These are phyloP conservation scores for Gila robusta DNA, from an alignment of 2,797 vertebrate genomes.

Conservation along the genomic window DNA sequence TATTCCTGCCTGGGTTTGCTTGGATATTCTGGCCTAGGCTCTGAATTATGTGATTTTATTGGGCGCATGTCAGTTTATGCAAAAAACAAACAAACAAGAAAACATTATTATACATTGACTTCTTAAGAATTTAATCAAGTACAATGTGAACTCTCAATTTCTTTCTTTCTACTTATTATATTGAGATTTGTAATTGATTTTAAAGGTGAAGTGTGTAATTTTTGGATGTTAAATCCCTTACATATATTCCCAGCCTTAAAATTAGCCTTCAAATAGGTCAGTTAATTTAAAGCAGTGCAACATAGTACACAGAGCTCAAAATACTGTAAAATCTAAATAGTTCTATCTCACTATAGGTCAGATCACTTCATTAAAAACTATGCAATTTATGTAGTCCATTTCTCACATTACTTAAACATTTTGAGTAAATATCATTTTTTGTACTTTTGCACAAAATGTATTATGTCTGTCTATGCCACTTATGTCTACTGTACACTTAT, in stretches of 20 bases:
- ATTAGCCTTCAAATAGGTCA: not conserved
- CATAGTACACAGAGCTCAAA: not conserved
- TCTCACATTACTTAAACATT: not conserved
- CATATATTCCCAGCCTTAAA: not conserved
- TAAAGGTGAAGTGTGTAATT: not conserved
- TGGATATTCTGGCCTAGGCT: constrained; percentile 88
- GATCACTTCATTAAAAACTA: not conserved
- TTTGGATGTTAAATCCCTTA: not conserved
- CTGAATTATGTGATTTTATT: constrained; percentile 57
- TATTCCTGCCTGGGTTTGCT: constrained; percentile 86
- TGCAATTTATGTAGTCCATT: not conserved
- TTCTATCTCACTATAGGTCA: not conserved
- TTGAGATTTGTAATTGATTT: not conserved
- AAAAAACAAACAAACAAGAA: not conserved
- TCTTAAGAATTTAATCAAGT: not conserved
- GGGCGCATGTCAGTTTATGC: not conserved
- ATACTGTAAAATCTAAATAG: not conserved
- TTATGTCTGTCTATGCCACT: not conserved
- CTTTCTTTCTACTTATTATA: not conserved
- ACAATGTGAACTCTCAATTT: not conserved
- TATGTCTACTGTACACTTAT: not conserved
- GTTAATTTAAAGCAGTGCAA: not conserved
- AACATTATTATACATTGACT: not conserved
- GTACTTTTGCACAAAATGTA: not conserved
- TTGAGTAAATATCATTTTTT: not conserved